Evolutionary conservation across 2,888 invertebrate genomes (phyloP), one percentile per base, ranked within the genome.

Genomic region (Heliconius erato): DNA sequence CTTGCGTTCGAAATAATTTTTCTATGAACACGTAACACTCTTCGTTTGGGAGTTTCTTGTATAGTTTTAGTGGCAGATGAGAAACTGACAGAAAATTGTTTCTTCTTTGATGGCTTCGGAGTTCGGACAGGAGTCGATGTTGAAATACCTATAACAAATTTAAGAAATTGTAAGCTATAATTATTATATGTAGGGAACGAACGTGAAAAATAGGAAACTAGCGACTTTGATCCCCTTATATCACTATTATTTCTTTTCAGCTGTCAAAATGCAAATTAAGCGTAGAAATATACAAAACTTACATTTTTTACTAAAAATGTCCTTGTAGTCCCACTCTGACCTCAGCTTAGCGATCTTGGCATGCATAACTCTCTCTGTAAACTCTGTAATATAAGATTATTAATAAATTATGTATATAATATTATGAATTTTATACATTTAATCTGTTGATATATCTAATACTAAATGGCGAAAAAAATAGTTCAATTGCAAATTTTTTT

Each of bases 11-110:
- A 79, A 6, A 82, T 32, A 14, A 67, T 69, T 68, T 78, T 74
- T 76, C 59, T 76, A 35, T 76, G 74, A 76, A 59, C 74, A n/a
- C 32, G 82, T 32, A 65, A 79, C 5, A 74, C 80, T 65, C 77
- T 44, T 49, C 74, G 79, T 79, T 35, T 81, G 12, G 69, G 79
- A 28, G 79, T 81, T 54, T 26, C 74, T 26, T 23, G 32, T 26
- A 74, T 65, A 14, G 28, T 63, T 78, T 54, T 78, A n/a, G 35
- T 82, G 16, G 14, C 67, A 72, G 81, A 54, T 32, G 79, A 79
- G 5, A 78, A 74, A 78, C 74, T 80, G 23, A 26, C 63, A 44
- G 35, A 44, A n/a, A 44, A 63, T 68, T 78, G 40, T 28, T 19
- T 26, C n/a, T 74, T 69, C 59, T 74, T 76, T 65, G 40, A 23